phyloP scores from a whole-genome alignment of 2,888 invertebrate genomes.

The Monopis laevigella region DNA sequence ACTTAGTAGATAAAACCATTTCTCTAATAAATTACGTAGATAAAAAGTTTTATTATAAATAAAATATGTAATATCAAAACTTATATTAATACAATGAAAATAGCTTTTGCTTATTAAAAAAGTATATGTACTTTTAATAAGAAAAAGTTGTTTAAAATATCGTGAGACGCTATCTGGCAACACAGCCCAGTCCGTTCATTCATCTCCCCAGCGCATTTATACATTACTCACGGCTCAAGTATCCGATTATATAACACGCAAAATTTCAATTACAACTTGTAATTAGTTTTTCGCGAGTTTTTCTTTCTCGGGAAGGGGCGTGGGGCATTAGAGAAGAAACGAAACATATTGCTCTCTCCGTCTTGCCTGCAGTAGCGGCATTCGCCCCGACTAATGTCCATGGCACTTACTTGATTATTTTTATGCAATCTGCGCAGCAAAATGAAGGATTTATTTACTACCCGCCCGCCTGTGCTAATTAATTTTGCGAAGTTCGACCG shows the following conservation, averaged over 20 bases:
- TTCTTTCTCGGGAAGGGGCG: constrained; percentile 60
- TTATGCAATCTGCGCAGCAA: constrained; percentile 61
- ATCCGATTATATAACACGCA: constrained; percentile 70
- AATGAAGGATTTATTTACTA: constrained; percentile 57
- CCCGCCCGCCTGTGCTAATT: constrained; percentile 48
- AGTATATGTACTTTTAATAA: too few relatives aligned
- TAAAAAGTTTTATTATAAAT: too few relatives aligned
- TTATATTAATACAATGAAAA: too few relatives aligned
- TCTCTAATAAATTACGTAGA: too few relatives aligned
- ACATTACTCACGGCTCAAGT: constrained; percentile 68
- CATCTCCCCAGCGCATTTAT: constrained; percentile 63
- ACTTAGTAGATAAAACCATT: too few relatives aligned
- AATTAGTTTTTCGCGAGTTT: constrained; percentile 70
- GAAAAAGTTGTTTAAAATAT: too few relatives aligned
- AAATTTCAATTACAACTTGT: constrained; percentile 71
- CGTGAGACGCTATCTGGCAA: too few relatives aligned
- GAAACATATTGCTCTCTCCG: constrained; percentile 26
- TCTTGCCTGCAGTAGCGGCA: constrained; percentile 38
- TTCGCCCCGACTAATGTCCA: constrained; percentile 55
- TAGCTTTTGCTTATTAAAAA: too few relatives aligned
- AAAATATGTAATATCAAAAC: too few relatives aligned
- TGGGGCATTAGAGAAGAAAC: constrained; percentile 37
- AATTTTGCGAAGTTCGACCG: constrained; percentile 31
- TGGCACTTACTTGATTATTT: constrained; percentile 65
- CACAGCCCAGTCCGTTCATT: constrained; percentile 34